Evolutionary conservation across 1,140 invertebrate species (phyloP).

Genomic region (Palaemon carinicauda): DNA sequence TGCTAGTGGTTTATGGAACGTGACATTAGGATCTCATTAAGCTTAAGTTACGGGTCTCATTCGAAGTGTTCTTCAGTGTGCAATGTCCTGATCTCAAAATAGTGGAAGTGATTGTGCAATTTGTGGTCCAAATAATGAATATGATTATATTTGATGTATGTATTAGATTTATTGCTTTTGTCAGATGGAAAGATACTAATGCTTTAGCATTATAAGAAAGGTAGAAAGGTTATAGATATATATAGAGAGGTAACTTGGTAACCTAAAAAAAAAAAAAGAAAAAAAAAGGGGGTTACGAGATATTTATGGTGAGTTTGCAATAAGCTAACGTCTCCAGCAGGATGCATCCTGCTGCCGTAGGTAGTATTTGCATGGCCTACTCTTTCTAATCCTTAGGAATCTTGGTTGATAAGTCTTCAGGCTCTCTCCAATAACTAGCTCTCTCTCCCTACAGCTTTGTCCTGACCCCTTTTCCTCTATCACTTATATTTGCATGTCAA

Average conservation of each 20-base stretch:
- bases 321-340: not conserved
- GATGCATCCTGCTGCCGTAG: too few relatives aligned
- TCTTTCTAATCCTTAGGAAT: not conserved
- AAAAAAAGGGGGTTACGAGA: too few relatives aligned
- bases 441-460: not conserved
- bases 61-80: too few relatives aligned
- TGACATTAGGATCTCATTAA: too few relatives aligned
- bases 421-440: slow-evolving; percentile 35
- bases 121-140: too few relatives aligned
- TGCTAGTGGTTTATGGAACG: not conserved
- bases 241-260: not conserved
- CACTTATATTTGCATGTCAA: not conserved
- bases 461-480: too few relatives aligned
- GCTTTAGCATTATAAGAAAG: not conserved
- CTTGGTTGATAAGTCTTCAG: not conserved
- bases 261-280: too few relatives aligned
- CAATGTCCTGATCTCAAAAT: too few relatives aligned
- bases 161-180: not conserved
- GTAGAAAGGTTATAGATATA: not conserved
- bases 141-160: not conserved
- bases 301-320: not conserved
- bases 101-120: too few relatives aligned
- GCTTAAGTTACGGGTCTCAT: too few relatives aligned
- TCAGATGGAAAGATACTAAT: not conserved
- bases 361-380: slow-evolving; percentile 43